Conservation (phyloP, 2,113 vertebrate genomes). For the Mesitornis unicolor region DNA sequence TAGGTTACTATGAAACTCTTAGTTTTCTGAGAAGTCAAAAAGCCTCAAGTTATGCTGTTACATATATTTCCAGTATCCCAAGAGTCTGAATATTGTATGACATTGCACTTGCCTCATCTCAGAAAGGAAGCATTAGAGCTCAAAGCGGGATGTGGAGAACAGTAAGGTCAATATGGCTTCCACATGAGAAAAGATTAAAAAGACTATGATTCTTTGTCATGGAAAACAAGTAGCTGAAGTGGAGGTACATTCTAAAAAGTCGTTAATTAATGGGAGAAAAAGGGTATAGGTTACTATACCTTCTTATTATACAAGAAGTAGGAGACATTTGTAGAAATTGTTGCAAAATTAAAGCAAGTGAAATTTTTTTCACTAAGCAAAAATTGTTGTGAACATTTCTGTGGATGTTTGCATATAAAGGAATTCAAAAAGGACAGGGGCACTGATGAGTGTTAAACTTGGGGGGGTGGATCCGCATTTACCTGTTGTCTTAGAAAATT, state of each 20-base stretch:
- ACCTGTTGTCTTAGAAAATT: background rate
- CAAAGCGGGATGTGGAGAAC: background rate
- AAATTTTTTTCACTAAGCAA: background rate
- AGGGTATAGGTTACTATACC: background rate
- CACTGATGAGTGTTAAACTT: background rate
- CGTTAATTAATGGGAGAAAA: background rate
- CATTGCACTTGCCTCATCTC: background rate
- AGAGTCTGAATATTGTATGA: background rate
- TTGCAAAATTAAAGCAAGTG: background rate
- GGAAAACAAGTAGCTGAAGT: background rate
- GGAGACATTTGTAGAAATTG: background rate
- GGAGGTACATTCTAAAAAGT: background rate
- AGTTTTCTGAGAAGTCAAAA: background rate
- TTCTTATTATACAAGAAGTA: background rate
- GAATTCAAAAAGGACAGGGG: background rate
- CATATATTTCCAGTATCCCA: background rate
- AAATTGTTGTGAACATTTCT: background rate
- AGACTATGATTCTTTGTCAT: background rate
- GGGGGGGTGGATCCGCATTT: background rate
- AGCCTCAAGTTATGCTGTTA: background rate
- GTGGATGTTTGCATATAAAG: background rate
- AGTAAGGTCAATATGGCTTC: background rate
- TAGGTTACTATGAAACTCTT: background rate
- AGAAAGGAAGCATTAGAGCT: background rate
- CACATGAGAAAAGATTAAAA: background rate